phyloP scores from a whole-genome alignment of 2,888 invertebrate genomes.

The Trichogramma evanescens region DNA sequence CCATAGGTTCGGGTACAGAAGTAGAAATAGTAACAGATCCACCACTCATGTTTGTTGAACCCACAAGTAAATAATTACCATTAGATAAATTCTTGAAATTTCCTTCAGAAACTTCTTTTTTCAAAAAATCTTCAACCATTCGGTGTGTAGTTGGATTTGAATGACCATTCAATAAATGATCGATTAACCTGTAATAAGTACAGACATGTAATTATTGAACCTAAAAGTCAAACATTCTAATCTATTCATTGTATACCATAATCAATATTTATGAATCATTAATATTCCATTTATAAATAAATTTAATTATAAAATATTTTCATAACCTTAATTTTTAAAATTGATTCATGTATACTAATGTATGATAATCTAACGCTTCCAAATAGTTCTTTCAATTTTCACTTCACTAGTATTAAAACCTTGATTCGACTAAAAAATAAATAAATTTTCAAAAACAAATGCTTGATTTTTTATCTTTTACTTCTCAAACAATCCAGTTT shows the following conservation, averaged over 20 bases:
- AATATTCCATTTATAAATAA: neutral
- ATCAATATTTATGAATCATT: neutral
- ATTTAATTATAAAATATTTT: neutral
- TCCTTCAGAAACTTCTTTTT: constrained; percentile 64
- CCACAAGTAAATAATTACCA: constrained; percentile 63
- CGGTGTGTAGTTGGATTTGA: constrained; percentile 60
- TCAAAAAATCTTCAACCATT: constrained; percentile 55
- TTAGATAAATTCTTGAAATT: constrained; percentile 62
- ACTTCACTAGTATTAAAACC: no score
- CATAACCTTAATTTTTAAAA: no score
- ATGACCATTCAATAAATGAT: constrained; percentile 52
- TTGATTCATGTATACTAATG: no score
- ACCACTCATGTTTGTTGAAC: constrained; percentile 23
- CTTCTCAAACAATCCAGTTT: no score
- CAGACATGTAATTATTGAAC: neutral
- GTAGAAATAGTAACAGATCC: constrained; percentile 16
- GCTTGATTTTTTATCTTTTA: no score
- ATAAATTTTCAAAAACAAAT: no score
- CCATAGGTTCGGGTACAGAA: neutral
- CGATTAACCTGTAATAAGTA: constrained; percentile 52
- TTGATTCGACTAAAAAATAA: no score
- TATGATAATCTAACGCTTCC: no score
- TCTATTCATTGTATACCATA: neutral
- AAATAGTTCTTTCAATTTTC: no score
- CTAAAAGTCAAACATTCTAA: no score